Conservation (phyloP, 2,113 vertebrate genomes). For the Mixornis gularis region DNA sequence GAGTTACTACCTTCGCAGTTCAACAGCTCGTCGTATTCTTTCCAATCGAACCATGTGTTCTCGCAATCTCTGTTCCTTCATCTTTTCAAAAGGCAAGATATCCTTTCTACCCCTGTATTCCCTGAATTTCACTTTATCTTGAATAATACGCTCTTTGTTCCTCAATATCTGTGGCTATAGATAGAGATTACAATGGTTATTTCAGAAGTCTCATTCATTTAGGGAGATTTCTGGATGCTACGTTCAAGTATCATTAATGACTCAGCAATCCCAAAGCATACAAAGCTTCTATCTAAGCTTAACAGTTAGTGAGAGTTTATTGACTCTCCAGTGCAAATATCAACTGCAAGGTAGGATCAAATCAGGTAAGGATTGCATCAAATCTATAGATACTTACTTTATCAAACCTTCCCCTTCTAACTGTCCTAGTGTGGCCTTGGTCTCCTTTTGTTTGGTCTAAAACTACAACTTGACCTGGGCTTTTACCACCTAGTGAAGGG, state of each 20-base stretch:
- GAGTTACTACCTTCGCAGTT: slow-evolving; percentile 84
- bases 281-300: slow-evolving; percentile 6
- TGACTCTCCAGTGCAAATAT: not conserved
- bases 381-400: slow-evolving; percentile 77
- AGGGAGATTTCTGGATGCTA: slow-evolving; percentile 50
- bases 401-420: slow-evolving; percentile 86
- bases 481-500: slow-evolving; percentile 76
- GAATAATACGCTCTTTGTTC: slow-evolving; percentile 79
- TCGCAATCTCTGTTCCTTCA: slow-evolving; percentile 91
- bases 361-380: not conserved
- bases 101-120: slow-evolving; percentile 80
- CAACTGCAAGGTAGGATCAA: not conserved
- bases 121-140: slow-evolving; percentile 79
- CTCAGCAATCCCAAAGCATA: slow-evolving; percentile 7
- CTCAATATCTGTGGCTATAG: slow-evolving; percentile 76
- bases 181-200: slow-evolving; percentile 51
- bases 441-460: slow-evolving; percentile 83
- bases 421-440: slow-evolving; percentile 75
- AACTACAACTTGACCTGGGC: slow-evolving; percentile 82
- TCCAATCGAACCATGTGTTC: slow-evolving; percentile 89
- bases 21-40: slow-evolving; percentile 84
- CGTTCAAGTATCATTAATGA: not conserved
- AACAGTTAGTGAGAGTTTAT: not conserved
- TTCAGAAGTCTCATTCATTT: slow-evolving; percentile 55
- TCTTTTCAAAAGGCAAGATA: slow-evolving; percentile 95